Base-by-base conservation (phyloP, 1,140 invertebrate species). In the Solenopsis fugax region DNA sequence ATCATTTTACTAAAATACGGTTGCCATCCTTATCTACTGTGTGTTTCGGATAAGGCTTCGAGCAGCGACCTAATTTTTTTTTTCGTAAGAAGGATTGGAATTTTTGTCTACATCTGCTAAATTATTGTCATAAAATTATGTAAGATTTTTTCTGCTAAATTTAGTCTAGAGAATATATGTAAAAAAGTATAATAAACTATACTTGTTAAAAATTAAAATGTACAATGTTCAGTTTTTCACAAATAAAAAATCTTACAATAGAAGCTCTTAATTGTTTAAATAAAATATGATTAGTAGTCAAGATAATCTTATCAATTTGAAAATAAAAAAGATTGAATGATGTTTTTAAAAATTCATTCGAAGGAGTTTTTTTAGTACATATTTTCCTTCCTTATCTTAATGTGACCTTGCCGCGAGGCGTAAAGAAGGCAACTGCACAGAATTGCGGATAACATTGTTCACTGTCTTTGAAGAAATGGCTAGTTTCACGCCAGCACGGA, bases 381-480 rank as follows among this genome's bases (percentile, higher is more conserved):
- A 41, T 16, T 21, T 69, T n/a, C 6, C 13, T 48, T 48, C 2
- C 37, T 0, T 18, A 29, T 29, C 4, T 16, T 73, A 58, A 41
- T 37, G 50, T 69, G 78, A 75, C 52, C 80, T 84, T 60, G 69
- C 29, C 45, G 54, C 29, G n/a, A 75, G 50, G 80, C 80, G 69
- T 84, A 60, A 84, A 56, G 86, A 88, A 87, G 37, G 56, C 50
- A 60, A 50, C 29, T 77, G 81, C 37, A 65, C 69, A 64, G 77
- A 87, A 88, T 88, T 91, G 91, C 92, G 89, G 90, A 71, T 87
- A 88, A 92, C 93, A 93, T 93, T 92, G 92, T 89, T 94, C 93
- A 93, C 92, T 91, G 92, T 92, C 91, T 89, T 69, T 86, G 88
- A 86, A 75, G 80, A 73, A 86, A 86, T 80, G 88, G 91, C 78